A percentile compares a stretch with the other conserved stretches of the same genome.
These are phyloP conservation scores for Psittacula echo DNA, from an alignment of 2,797 vertebrate species.

Conservation along the genomic window DNA sequence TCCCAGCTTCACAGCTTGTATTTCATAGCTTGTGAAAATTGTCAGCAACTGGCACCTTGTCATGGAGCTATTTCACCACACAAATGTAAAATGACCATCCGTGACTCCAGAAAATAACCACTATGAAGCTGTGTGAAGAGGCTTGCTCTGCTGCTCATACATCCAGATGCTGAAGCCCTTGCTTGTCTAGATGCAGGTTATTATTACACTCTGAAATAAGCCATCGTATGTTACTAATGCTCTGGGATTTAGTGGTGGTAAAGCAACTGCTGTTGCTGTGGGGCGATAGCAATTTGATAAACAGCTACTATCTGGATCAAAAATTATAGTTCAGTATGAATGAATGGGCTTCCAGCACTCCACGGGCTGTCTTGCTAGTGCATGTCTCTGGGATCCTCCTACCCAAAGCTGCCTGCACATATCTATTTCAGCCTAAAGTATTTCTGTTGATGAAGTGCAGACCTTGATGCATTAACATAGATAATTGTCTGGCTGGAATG, in stretches of 20 bases:
- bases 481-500: neutral
- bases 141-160: neutral
- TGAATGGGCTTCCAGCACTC: neutral
- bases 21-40: neutral
- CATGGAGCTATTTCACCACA: neutral
- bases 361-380: rapidly evolving
- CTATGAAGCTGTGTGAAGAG: neutral
- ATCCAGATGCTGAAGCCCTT: neutral
- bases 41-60: neutral
- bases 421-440: neutral
- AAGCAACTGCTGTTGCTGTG: neutral
- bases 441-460: neutral
- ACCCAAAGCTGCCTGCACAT: neutral
- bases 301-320: neutral
- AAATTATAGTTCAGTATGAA: neutral
- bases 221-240: neutral
- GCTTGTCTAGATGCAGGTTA: neutral
- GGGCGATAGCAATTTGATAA: neutral
- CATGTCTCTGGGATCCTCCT: neutral
- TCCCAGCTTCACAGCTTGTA: neutral
- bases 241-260: neutral
- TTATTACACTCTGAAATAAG: neutral
- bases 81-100: rapidly evolving
- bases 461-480: neutral
- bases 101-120: neutral